A percentile compares a stretch with the other conserved stretches of the same genome.
phyloP scores from a whole-genome alignment of 2,797 vertebrate genomes.

The Trachops cirrhosus region DNA sequence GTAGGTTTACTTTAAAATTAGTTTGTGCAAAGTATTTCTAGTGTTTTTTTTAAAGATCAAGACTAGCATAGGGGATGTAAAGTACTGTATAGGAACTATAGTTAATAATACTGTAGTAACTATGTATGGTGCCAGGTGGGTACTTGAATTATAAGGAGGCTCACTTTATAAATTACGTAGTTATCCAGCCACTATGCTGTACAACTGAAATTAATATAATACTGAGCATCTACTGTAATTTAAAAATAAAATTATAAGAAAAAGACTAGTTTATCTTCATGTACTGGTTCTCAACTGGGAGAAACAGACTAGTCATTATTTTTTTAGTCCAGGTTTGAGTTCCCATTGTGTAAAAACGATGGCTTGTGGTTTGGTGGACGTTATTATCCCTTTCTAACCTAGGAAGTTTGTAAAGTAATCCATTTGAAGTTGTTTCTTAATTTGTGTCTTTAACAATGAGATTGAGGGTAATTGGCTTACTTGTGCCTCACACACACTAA shows the following conservation, averaged over 20 bases:
- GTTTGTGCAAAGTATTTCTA: background rate
- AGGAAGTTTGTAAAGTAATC: background rate
- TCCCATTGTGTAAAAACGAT: background rate
- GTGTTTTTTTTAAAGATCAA: background rate
- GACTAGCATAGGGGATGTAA: background rate
- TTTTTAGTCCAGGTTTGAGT: background rate
- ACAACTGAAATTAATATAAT: background rate
- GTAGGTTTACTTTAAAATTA: background rate
- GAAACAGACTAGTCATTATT: background rate
- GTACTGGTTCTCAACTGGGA: background rate
- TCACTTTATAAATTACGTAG: background rate
- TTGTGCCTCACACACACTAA: background rate
- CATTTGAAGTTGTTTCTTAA: background rate
- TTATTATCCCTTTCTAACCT: background rate
- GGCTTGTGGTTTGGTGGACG: background rate
- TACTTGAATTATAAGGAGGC: background rate
- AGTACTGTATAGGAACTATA: background rate
- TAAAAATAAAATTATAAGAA: background rate
- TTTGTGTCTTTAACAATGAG: background rate
- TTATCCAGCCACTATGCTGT: background rate
- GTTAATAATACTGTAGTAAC: background rate
- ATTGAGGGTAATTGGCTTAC: background rate
- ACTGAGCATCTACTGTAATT: background rate
- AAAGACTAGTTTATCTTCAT: background rate
- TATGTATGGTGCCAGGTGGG: background rate